Base-by-base conservation (phyloP, 2,797 vertebrate genomes). In the Microctenopoma lineatum region DNA sequence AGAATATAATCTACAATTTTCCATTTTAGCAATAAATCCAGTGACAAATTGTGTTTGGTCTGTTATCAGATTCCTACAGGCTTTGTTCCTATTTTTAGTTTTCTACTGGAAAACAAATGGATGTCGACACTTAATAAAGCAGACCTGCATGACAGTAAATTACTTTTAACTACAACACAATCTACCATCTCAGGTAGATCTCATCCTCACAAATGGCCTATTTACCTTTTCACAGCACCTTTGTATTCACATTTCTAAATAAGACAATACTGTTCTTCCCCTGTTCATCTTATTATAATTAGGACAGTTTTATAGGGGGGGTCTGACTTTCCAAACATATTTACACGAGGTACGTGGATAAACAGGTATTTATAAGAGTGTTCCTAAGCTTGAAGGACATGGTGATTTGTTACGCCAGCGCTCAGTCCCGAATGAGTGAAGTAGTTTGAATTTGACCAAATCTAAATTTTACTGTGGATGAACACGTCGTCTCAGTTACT, bases 91-190 rank as follows among this genome's bases (percentile, higher is more conserved):
- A 70, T 68, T 88, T 85, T 78, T 59, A 59, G 53, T 71, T 78
- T 84, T 81, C 72, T 59, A 73, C 68, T 86, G 70, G 74, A 80
- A 87, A 91, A 87, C 75, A 90, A 92, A 92, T 85, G 87, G 83
- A 91, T 91, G 91, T 90, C 85, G 73, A 70, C 60, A 73, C 79
- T 81, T 88, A 83, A 91, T 90, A 77, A 92, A 90, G 83, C 62
- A 75, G 77, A 79, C 60, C 81, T 77, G 38, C 16, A 63, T 82
- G 89, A 87, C 71, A 72, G 77, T 75, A 89, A 85, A 87, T 90
- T 32, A 32, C 29, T 32, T 8, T 34, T 34, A 90, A 83, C 78
- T 72, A 45, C 59, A 54, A 74, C 70, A 56, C 81, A 85, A 77
- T 83, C 80, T 77, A 39, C 64, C 38, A 63, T 87, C 83, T 88